Evolutionary conservation across 1,140 invertebrate species (phyloP).

Genomic region (Hypsibius dujardini): DNA sequence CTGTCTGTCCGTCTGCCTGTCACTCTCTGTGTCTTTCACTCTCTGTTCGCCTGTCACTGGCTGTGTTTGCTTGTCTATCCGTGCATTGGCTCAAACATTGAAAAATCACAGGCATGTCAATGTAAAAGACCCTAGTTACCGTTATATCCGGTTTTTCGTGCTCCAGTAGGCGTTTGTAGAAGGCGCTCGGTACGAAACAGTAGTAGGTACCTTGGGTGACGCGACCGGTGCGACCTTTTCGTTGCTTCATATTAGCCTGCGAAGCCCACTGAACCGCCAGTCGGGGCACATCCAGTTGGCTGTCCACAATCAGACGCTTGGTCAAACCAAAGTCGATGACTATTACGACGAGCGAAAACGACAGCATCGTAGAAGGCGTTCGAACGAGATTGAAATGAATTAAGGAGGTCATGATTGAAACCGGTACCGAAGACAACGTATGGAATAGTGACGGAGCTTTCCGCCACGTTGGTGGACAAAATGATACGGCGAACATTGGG

Average conservation of each 20-base stretch:
- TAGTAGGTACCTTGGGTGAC: not conserved
- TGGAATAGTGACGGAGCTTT: constrained; percentile 85
- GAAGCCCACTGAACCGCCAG: constrained; percentile 70
- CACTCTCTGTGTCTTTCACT: too few relatives aligned
- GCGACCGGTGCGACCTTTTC: constrained; percentile 39
- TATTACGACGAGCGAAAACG: constrained; percentile 29
- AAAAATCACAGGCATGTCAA: not conserved
- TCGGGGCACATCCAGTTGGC: constrained; percentile 54
- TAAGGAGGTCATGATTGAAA: too few relatives aligned
- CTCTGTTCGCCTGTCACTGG: too few relatives aligned
- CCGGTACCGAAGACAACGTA: constrained; percentile 61
- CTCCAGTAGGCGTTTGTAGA: not conserved
- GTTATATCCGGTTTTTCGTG: constrained; percentile 4
- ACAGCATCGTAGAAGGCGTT: not conserved
- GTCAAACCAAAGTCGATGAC: constrained; percentile 91
- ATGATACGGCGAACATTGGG: constrained; percentile 44
- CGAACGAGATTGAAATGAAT: not conserved
- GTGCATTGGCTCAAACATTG: not conserved
- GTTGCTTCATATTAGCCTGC: constrained; percentile 67
- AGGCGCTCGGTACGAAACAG: not conserved
- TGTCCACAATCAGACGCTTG: constrained; percentile 56
- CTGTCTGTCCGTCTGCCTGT: too few relatives aligned
- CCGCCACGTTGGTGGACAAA: constrained; percentile 84
- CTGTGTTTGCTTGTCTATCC: too few relatives aligned
- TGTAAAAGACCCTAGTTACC: not conserved